Conservation (phyloP, 2,113 vertebrate genomes). For the Mastomys natalensis region DNA sequence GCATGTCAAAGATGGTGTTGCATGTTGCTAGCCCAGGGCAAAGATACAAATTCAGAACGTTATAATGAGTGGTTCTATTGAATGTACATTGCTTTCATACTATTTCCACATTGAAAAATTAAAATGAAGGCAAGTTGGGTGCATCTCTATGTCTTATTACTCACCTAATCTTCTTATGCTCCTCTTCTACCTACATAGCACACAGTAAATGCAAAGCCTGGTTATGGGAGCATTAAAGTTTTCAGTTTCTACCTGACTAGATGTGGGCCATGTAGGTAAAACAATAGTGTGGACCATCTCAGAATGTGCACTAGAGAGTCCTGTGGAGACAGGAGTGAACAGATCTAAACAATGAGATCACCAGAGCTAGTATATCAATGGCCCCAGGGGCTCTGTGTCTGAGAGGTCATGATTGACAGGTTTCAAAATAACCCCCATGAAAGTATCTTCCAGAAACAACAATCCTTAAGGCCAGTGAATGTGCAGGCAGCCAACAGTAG, state of each 20-base stretch:
- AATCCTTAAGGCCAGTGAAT: not conserved
- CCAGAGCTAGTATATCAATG: not conserved
- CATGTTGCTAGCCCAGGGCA: not conserved
- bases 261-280: not conserved
- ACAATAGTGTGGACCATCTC: not conserved
- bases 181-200: not conserved
- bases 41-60: not conserved
- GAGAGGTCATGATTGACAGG: not conserved
- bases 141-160: not conserved
- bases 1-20: not conserved
- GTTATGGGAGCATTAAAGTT: not conserved
- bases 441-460: not conserved
- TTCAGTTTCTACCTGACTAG: not conserved
- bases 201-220: not conserved
- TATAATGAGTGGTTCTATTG: not conserved
- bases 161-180: not conserved
- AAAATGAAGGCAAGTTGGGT: not conserved
- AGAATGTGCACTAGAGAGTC: not conserved
- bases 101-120: not conserved
- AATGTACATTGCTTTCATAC: not conserved
- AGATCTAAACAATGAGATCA: not conserved
- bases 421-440: not conserved
- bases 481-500: not conserved
- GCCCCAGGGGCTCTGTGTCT: not conserved
- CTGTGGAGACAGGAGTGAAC: fast-evolving